Base-by-base conservation (phyloP, 2,888 invertebrate genomes). In the Willowsia nigromaculata region DNA sequence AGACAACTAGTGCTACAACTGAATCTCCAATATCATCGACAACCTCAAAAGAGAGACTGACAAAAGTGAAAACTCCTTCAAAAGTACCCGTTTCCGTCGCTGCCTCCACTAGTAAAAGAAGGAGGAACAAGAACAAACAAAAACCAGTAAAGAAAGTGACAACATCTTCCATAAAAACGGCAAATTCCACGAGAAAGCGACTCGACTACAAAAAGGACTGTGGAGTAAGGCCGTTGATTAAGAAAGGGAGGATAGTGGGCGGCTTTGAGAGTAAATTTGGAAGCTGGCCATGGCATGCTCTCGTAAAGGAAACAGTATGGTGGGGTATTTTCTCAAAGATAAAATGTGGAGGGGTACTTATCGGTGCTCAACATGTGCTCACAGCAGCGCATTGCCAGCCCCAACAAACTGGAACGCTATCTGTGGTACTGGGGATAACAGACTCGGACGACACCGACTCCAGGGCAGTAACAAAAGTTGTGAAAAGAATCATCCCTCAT, bases 301-400 rank as follows among this genome's bases (percentile, higher is more conserved):
- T 98, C 33, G 97, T 98, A 0, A 95, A 97, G 47, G 98, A 98
- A 94, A 97, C 97, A 0, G 98, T 98, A 0, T 98, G 98, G 98
- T 94, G 98, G 80, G 98, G 98, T 0, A 95, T 98, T 25, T 98
- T 98, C 94, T 97, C 98, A 76, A 98, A 98, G 94, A 98, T 98
- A 94, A 98, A 98, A 94, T 98, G 98, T 93, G 98, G 98, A 0
- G 98, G 98, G 0, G 98, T 98, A 0, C 95, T 98, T 15, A 97
- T 98, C 93, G 97, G 84, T 25, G 53, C 87, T 27, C 76, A 81
- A 25, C 90, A 90, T 85, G 87, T 87, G 40, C 53, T 84, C 9
- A 88, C 74, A 5, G 78, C 83, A 74, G 90, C 88, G 15, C 88
- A 90, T 33, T 88, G 88, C 43, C 88, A 90, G 59, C 90, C 88